Evolutionary conservation across 2,888 invertebrate species (phyloP).

Genomic region (Mythimna lalbum): DNA sequence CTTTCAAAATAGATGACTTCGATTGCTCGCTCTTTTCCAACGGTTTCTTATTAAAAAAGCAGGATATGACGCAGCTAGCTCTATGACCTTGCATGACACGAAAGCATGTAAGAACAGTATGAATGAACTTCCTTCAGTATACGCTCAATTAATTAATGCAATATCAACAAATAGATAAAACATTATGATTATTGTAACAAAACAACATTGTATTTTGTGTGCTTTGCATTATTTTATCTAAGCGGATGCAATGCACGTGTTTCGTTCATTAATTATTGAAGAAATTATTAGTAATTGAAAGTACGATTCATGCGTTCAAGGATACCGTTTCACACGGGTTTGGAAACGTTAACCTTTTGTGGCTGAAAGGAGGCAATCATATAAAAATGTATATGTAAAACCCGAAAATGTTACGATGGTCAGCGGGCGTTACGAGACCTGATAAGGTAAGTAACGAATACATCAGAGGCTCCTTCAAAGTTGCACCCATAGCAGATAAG

Average conservation of each 20-base stretch:
- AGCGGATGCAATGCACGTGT: constrained; percentile 54
- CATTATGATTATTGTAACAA: constrained; percentile 27
- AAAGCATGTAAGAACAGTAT: constrained; percentile 34
- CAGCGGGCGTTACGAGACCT: no score
- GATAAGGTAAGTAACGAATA: no score
- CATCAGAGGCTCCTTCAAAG: no score
- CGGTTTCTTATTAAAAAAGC: not conserved
- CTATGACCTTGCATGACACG: constrained; percentile 14
- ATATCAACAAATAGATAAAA: constrained; percentile 49
- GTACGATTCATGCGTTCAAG: constrained; percentile 13
- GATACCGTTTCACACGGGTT: constrained; percentile 29
- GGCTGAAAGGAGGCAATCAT: no score
- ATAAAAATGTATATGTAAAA: no score
- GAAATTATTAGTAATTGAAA: constrained; percentile 39
- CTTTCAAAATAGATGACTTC: not conserved
- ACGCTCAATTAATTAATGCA: constrained; percentile 45
- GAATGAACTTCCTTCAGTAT: constrained; percentile 29
- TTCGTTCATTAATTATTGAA: constrained; percentile 36
- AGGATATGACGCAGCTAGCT: not conserved
- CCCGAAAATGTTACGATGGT: no score
- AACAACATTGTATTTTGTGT: constrained; percentile 49
- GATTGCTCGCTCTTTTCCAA: no score
- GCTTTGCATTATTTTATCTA: constrained; percentile 52
- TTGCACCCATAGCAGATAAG: no score
- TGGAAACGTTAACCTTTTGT: constrained; percentile 14